These are phyloP conservation scores for Lepetodrilus schrolli DNA, from an alignment of 2,888 invertebrate genomes.

Conservation along the genomic window DNA sequence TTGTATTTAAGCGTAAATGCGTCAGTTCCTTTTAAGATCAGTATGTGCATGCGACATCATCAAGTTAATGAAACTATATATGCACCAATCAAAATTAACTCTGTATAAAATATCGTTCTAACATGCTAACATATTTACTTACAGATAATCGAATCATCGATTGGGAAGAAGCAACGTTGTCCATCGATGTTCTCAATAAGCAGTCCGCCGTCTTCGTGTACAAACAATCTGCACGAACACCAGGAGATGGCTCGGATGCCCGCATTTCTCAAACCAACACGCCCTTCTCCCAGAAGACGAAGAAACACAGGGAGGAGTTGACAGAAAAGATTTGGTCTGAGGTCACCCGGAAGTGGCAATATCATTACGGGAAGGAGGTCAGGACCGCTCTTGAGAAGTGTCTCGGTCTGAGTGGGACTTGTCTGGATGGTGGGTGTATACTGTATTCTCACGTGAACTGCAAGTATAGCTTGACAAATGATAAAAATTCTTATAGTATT, in stretches of 20 bases:
- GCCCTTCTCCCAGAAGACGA: slow-evolving; percentile 45
- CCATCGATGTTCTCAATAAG: slow-evolving; percentile 47
- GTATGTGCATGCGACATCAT: too few relatives aligned
- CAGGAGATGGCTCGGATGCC: slow-evolving; percentile 32
- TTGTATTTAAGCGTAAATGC: too few relatives aligned
- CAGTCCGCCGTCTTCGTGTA: slow-evolving; percentile 49
- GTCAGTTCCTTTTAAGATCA: too few relatives aligned
- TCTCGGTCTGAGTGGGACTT: slow-evolving; percentile 55
- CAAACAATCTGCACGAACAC: slow-evolving; percentile 41
- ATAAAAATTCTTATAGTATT: too few relatives aligned
- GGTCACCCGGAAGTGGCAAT: slow-evolving; percentile 42
- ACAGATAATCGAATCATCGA: slow-evolving; percentile 52
- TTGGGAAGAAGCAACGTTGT: slow-evolving; percentile 45
- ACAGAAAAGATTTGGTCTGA: slow-evolving; percentile 45
- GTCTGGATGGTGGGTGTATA: slow-evolving; percentile 51
- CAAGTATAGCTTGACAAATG: too few relatives aligned
- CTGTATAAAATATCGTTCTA: too few relatives aligned
- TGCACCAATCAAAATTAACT: too few relatives aligned
- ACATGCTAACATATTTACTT: too few relatives aligned
- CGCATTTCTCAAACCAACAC: slow-evolving; percentile 50
- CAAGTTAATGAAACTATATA: too few relatives aligned
- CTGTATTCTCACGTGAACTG: too few relatives aligned
- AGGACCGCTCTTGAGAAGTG: slow-evolving; percentile 50
- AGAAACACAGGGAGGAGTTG: slow-evolving; percentile 35
- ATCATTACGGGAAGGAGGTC: slow-evolving; percentile 41